Percentiles rank a stretch among this genome's conserved stretches.
These are phyloP conservation scores for Calcarius lapponicus DNA, from an alignment of 2,797 vertebrate species.

Conservation along the genomic window DNA sequence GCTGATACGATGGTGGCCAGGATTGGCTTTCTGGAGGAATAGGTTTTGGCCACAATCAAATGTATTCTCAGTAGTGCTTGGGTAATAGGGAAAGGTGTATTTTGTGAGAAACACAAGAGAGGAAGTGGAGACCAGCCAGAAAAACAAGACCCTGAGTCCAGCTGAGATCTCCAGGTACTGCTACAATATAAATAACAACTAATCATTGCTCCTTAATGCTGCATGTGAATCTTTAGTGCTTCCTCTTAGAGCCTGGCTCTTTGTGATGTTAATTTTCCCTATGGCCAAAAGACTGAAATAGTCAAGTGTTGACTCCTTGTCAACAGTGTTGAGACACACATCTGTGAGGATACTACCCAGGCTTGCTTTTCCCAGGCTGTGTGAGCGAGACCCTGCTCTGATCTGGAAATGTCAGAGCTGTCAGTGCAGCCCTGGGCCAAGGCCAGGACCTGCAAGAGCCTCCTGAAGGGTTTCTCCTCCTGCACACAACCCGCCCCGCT, in stretches of 20 bases:
- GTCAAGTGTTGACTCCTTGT: not conserved
- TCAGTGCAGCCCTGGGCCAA: not conserved
- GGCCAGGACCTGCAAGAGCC: not conserved
- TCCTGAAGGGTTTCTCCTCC: not conserved
- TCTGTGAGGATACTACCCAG: not conserved
- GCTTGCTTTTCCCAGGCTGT: not conserved
- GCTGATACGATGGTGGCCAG: not conserved
- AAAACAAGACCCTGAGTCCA: not conserved
- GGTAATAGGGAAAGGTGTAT: not conserved
- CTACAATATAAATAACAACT: not conserved
- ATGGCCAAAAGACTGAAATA: not conserved
- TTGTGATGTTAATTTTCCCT: not conserved
- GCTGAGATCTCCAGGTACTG: not conserved
- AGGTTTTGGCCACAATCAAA: not conserved
- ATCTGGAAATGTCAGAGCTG: not conserved
- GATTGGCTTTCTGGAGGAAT: not conserved
- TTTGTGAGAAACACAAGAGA: not conserved
- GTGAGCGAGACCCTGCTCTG: not conserved
- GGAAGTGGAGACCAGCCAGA: not conserved
- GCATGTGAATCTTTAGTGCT: not conserved
- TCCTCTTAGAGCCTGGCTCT: not conserved
- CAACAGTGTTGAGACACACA: not conserved
- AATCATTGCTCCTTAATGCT: not conserved
- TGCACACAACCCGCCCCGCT: not conserved
- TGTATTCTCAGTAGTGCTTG: not conserved